Evolutionary conservation across 2,113 vertebrate species (phyloP), one percentile per base, ranked within the genome.

Genomic region (Hyperopisus bebe): DNA sequence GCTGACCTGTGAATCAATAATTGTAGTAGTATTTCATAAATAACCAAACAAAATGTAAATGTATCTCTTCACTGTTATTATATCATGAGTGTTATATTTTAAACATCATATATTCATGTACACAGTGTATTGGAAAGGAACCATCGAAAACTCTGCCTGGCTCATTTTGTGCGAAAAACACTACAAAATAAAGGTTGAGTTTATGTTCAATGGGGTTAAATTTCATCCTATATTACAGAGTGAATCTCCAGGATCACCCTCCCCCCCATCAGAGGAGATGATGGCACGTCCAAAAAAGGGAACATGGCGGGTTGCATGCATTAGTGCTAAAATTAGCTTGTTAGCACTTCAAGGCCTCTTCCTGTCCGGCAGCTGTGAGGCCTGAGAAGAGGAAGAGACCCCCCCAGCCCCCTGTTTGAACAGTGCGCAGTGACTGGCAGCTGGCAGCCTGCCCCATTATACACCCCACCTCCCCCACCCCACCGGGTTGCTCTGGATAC

Each of bases 391-490:
- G 90, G 86, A 86, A 39, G 51, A 13, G 88, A 35, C 77, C 89
- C 6, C 74, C 8, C 82, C 35, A 39, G 66, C 46, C 88, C 93
- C 92, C 94, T 95, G 84, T 91, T 91, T 91, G 90, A 91, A 84
- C 80, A 91, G 88, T 89, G 88, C 91, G 10, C 80, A 93, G 92
- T 92, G 95, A 95, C 95, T 94, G 93, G 96, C 97, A 97, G 97
- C 97, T 97, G 97, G 96, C 95, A 95, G 95, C 91, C 94, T 97
- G 95, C 92, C 94, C 94, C 93, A 95, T 96, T 96, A 96, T 95
- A 95, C 94, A 94, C 95, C 94, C 89, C 94, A 90, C 94, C 94
- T 70, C 62, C 62, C 62, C 62, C 62, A 70, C 62, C 93, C 95
- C 35, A 80, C 31, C 5, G 35, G 35, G 74, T 19, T 80, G 74